phyloP scores from a whole-genome alignment of 2,888 invertebrate genomes.

The Chymomyza amoena region DNA sequence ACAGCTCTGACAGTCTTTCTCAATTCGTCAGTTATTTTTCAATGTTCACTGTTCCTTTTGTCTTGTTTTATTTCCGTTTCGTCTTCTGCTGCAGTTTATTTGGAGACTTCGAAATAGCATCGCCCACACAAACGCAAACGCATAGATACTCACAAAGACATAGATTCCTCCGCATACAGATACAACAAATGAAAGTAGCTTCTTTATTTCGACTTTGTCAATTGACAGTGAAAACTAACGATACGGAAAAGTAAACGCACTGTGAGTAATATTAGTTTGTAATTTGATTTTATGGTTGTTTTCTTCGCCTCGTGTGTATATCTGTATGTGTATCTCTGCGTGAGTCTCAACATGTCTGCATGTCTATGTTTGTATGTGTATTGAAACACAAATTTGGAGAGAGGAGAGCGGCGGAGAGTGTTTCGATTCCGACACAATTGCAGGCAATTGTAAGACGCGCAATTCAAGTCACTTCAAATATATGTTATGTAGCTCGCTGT shows the following conservation, averaged over 20 bases:
- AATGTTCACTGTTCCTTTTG: slow-evolving; percentile 30
- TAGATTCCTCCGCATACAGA: background rate
- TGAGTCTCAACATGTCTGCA: background rate
- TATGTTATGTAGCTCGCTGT: slow-evolving; percentile 10
- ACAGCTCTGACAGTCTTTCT: background rate
- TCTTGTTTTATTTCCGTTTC: slow-evolving; percentile 54
- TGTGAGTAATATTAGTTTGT: slow-evolving; percentile 73
- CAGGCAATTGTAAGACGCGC: slow-evolving; percentile 38
- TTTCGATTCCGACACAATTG: slow-evolving; percentile 14
- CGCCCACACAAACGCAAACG: background rate
- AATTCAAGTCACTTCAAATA: slow-evolving; percentile 17
- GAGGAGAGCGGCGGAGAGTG: background rate
- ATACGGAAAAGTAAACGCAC: slow-evolving; percentile 75
- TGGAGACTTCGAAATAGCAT: background rate
- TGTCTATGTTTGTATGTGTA: background rate
- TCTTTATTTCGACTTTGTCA: slow-evolving; percentile 50
- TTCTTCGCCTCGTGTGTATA: background rate
- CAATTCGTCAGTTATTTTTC: background rate
- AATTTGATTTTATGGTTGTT: slow-evolving; percentile 67
- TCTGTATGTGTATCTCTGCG: background rate
- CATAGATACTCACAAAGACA: background rate
- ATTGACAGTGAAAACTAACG: slow-evolving; percentile 77
- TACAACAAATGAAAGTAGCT: background rate
- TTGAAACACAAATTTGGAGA: too few relatives aligned
- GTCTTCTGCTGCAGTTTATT: slow-evolving; percentile 57